These are phyloP conservation scores for Oreochromis spilurus DNA, from an alignment of 2,113 vertebrate species.

Conservation along the genomic window DNA sequence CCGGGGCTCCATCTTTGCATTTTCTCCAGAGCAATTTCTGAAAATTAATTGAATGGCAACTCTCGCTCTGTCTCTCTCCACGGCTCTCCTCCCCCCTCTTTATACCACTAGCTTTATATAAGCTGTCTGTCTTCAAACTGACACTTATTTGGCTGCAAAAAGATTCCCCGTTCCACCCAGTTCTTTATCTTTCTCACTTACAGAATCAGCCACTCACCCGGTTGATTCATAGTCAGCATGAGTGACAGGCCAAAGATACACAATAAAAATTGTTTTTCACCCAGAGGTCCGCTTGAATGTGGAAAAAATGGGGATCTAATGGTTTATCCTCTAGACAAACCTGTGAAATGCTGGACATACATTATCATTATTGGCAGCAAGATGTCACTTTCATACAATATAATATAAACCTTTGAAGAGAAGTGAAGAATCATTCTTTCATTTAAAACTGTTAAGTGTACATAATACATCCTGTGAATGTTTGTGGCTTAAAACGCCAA, in stretches of 20 bases:
- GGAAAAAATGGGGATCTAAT: neutral
- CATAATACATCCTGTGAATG: neutral
- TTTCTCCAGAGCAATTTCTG: neutral
- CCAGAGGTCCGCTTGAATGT: neutral
- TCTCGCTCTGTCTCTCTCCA: neutral
- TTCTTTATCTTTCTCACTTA: neutral
- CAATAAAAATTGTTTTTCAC: neutral
- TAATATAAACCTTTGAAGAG: neutral
- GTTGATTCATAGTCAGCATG: neutral
- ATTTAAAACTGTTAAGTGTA: neutral
- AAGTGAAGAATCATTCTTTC: neutral
- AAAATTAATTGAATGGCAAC: neutral
- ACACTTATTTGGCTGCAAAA: neutral
- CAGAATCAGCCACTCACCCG: neutral
- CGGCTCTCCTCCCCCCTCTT: neutral
- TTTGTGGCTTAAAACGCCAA: neutral
- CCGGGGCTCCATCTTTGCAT: neutral
- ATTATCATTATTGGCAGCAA: neutral
- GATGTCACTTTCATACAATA: neutral
- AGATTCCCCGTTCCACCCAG: neutral
- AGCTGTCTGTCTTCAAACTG: neutral
- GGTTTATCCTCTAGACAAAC: neutral
- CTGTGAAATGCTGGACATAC: neutral
- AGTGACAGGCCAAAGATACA: neutral
- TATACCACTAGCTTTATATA: neutral